Percentiles rank a stretch among this genome's conserved stretches.
phyloP scores from a whole-genome alignment of 1,140 invertebrate genomes.

The Drosophila parvula region DNA sequence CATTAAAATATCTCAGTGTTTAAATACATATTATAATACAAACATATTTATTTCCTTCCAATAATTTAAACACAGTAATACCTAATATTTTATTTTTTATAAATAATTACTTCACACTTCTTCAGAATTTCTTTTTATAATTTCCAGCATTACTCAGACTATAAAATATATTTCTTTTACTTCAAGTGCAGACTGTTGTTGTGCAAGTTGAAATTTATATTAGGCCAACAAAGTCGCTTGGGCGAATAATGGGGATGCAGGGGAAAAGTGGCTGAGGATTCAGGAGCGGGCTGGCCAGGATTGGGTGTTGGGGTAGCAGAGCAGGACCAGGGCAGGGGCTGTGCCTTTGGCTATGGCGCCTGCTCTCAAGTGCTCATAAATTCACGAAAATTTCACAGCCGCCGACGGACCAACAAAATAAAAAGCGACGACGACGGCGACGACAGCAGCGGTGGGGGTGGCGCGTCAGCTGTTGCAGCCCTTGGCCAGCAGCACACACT shows the following conservation, averaged over 20 bases:
- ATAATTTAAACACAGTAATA: too few relatives aligned
- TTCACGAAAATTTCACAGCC: constrained; percentile 81
- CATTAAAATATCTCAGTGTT: too few relatives aligned
- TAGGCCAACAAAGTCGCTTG: constrained; percentile 76
- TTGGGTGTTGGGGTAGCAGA: neutral
- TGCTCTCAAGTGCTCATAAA: constrained; percentile 81
- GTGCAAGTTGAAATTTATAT: constrained; percentile 77
- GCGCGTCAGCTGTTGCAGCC: constrained; percentile 69
- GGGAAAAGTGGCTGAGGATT: neutral
- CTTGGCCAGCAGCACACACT: constrained; percentile 45
- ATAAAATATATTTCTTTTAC: constrained; percentile 1
- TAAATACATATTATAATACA: too few relatives aligned
- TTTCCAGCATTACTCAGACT: neutral
- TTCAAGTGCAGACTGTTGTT: constrained; percentile 54
- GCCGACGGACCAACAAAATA: constrained; percentile 68
- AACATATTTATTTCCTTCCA: too few relatives aligned
- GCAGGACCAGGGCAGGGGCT: constrained; percentile 8
- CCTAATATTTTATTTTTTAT: too few relatives aligned
- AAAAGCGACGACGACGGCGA: constrained; percentile 50
- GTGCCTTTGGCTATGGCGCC: constrained; percentile 66
- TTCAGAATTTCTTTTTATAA: neutral
- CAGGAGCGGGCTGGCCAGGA: constrained; percentile 2
- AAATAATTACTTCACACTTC: neutral
- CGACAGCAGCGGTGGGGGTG: too few relatives aligned
- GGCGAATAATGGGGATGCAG: constrained; percentile 9